phyloP scores from a whole-genome alignment of 2,113 vertebrate genomes.

The Pseudorasbora parva region DNA sequence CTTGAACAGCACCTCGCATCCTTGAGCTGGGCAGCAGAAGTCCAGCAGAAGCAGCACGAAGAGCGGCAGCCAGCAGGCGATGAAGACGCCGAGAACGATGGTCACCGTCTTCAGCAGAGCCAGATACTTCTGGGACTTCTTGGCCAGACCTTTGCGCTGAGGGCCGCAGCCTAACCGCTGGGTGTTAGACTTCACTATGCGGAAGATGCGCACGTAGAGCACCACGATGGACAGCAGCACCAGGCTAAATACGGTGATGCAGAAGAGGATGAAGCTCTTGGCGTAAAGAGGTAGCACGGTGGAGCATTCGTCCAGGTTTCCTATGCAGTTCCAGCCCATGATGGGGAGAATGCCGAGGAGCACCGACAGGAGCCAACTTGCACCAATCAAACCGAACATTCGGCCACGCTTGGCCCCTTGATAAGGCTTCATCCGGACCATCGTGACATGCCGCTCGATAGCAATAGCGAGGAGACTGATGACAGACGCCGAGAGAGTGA shows the following conservation, averaged over 20 bases:
- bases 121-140: constrained; percentile 80
- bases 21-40: constrained; percentile 73
- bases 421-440: constrained; percentile 84
- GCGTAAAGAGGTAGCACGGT: constrained; percentile 88
- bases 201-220: constrained; percentile 86
- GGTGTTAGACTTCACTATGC: constrained; percentile 83
- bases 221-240: constrained; percentile 85
- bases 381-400: constrained; percentile 80
- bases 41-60: constrained; percentile 87
- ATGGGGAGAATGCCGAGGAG: constrained; percentile 83
- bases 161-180: constrained; percentile 64
- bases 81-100: constrained; percentile 87
- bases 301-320: constrained; percentile 79
- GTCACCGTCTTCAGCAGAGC: constrained; percentile 86
- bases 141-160: constrained; percentile 64
- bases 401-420: constrained; percentile 79
- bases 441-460: constrained; percentile 87
- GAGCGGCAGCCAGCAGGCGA: constrained; percentile 87
- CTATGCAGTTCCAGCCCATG: constrained; percentile 90
- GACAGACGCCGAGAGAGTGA: constrained; percentile 85
- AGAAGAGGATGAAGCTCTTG: constrained; percentile 88
- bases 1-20: constrained; percentile 79
- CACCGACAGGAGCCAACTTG: constrained; percentile 81
- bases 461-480: constrained; percentile 90
- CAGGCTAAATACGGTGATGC: constrained; percentile 80